Percentiles rank a stretch among this genome's conserved stretches.
Conservation (phyloP, 64 coral and sea anemone genomes). For the Pachyseris speciosa region DNA sequence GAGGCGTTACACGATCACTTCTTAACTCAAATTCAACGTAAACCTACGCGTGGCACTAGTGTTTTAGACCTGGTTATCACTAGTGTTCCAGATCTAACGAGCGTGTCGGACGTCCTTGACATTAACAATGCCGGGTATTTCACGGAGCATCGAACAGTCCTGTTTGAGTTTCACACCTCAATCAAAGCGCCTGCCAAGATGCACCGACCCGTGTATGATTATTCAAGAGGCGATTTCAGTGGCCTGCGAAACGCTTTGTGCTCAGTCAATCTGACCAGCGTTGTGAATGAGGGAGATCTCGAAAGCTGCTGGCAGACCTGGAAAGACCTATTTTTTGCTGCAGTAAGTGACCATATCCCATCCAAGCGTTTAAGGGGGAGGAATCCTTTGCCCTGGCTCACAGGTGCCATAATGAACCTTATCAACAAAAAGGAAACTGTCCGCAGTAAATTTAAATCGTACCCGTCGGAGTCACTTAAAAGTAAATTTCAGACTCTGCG, state of each 20-base stretch:
- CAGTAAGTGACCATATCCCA: conserved; percentile 38
- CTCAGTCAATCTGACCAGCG: neutral
- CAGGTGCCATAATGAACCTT: conserved; percentile 55
- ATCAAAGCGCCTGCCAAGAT: conserved; percentile 13
- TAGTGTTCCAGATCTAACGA: conserved; percentile 26
- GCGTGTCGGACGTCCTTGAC: neutral
- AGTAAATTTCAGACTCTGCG: conserved; percentile 42
- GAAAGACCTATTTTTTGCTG: conserved; percentile 63
- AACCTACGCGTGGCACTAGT: conserved; percentile 13
- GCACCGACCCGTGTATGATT: conserved; percentile 25
- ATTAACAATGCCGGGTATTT: neutral
- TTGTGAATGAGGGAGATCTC: conserved; percentile 24
- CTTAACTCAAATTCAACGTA: conserved; percentile 23
- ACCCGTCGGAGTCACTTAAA: neutral
- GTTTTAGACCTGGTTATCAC: conserved; percentile 52
- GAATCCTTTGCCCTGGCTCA: conserved; percentile 64
- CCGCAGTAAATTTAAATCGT: conserved; percentile 17
- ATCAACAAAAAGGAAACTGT: conserved; percentile 71
- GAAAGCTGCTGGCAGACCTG: conserved; percentile 38
- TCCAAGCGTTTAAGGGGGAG: conserved; percentile 49
- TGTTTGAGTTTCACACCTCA: conserved; percentile 10
- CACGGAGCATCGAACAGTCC: conserved; percentile 13
- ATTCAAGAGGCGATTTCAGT: conserved; percentile 20
- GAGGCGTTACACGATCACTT: conserved; percentile 19
- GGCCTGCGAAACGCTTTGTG: conserved; percentile 29